Evolutionary conservation across 2,888 invertebrate genomes (phyloP).

Genomic region (Agonum fuliginosum): DNA sequence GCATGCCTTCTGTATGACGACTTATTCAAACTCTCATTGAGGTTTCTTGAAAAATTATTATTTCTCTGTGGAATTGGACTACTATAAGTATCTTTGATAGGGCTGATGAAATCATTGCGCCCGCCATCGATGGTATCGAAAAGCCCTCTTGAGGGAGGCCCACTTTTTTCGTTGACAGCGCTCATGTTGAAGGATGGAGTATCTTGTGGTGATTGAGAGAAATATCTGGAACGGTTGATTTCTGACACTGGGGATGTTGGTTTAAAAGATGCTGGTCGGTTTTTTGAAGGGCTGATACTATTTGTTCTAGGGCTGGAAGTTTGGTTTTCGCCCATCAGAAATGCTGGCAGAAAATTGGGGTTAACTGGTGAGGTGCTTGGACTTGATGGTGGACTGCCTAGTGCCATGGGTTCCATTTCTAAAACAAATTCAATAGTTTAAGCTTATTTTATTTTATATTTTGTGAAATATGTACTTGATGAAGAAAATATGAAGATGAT

Average conservation of each 20-base stretch:
- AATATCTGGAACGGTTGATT: slow-evolving; percentile 62
- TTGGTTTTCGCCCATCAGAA: slow-evolving; percentile 83
- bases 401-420: slow-evolving; percentile 88
- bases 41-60: slow-evolving; percentile 68
- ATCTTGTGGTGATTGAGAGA: slow-evolving; percentile 18
- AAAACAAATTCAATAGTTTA: slow-evolving; percentile 8
- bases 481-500: not conserved
- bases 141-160: slow-evolving; percentile 82
- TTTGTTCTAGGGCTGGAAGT: slow-evolving; percentile 72
- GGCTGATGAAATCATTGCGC: not conserved
- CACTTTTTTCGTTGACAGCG: slow-evolving; percentile 74
- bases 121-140: slow-evolving; percentile 77
- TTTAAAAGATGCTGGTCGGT: slow-evolving; percentile 61
- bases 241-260: slow-evolving; percentile 63
- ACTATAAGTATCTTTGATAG: slow-evolving; percentile 65
- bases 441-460: too few species aligned
- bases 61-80: slow-evolving; percentile 64
- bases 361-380: slow-evolving; percentile 79
- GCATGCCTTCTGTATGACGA: slow-evolving; percentile 38
- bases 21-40: slow-evolving; percentile 67
- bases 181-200: slow-evolving; percentile 46
- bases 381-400: slow-evolving; percentile 86
- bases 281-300: slow-evolving; percentile 65
- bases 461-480: not conserved
- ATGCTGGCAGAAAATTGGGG: slow-evolving; percentile 85